Evolutionary conservation across 2,113 vertebrate species (phyloP).

Genomic region (Sporophila hypoxantha): DNA sequence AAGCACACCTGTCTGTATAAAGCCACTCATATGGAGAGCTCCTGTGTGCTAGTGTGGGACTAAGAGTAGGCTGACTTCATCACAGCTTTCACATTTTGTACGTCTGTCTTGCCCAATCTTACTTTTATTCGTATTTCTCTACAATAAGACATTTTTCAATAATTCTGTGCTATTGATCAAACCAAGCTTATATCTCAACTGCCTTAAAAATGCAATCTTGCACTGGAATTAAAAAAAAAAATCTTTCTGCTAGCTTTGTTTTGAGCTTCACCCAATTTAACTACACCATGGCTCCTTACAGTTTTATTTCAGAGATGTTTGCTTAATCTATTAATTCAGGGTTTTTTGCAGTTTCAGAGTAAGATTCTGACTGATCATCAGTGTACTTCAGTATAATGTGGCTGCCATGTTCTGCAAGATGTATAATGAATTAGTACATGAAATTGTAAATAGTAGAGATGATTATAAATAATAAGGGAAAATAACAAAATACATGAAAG

Average conservation of each 20-base stretch:
- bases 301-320: not conserved
- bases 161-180: not conserved
- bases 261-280: not conserved
- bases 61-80: not conserved
- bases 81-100: not conserved
- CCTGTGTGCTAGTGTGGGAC: not conserved
- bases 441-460: not conserved
- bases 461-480: not conserved
- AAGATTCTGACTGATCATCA: not conserved
- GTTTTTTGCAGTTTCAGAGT: not conserved
- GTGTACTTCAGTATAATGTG: not conserved
- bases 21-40: fast-evolving
- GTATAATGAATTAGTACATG: not conserved
- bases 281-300: not conserved
- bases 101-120: not conserved
- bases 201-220: not conserved
- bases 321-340: not conserved
- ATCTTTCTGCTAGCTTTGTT: not conserved
- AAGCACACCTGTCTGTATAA: not conserved
- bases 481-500: not conserved
- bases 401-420: not conserved
- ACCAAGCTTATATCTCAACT: not conserved
- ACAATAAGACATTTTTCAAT: not conserved
- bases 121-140: not conserved
- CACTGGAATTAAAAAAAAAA: not conserved